Percentiles rank a stretch among this genome's conserved stretches.
These are phyloP conservation scores for Aramus guarauna DNA, from an alignment of 2,113 vertebrate species.

Conservation along the genomic window DNA sequence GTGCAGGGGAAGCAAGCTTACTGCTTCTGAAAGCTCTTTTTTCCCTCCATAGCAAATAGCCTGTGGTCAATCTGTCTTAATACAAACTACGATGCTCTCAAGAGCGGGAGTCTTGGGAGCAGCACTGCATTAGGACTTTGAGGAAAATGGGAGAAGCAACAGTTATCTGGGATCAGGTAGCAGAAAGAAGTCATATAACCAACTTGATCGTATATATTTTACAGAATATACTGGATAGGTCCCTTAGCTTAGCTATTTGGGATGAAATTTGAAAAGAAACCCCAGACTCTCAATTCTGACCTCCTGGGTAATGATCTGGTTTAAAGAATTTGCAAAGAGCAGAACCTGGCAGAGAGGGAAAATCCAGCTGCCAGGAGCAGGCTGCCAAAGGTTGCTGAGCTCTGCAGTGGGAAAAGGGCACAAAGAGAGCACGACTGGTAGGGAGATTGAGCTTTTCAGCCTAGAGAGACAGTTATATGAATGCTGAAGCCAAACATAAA, in stretches of 20 bases:
- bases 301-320: neutral
- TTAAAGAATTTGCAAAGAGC: neutral
- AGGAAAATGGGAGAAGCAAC: neutral
- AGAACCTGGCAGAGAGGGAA: neutral
- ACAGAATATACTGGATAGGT: neutral
- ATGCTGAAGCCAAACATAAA: constrained; percentile 8
- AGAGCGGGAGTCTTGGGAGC: neutral
- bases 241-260: neutral
- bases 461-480: neutral
- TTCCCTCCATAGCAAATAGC: neutral
- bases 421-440: constrained; percentile 1
- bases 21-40: neutral
- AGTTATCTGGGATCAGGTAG: neutral
- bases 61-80: neutral
- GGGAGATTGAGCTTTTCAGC: constrained; percentile 34
- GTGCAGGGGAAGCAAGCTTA: neutral
- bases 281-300: neutral
- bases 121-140: neutral
- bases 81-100: neutral
- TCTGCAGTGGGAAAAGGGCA: neutral
- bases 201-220: neutral
- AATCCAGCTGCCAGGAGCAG: neutral
- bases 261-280: neutral
- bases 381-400: neutral
- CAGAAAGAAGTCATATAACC: neutral